Evolutionary conservation across 2,113 vertebrate genomes (phyloP), one percentile per base, ranked within the genome.

Genomic region (Dasyornis broadbenti): DNA sequence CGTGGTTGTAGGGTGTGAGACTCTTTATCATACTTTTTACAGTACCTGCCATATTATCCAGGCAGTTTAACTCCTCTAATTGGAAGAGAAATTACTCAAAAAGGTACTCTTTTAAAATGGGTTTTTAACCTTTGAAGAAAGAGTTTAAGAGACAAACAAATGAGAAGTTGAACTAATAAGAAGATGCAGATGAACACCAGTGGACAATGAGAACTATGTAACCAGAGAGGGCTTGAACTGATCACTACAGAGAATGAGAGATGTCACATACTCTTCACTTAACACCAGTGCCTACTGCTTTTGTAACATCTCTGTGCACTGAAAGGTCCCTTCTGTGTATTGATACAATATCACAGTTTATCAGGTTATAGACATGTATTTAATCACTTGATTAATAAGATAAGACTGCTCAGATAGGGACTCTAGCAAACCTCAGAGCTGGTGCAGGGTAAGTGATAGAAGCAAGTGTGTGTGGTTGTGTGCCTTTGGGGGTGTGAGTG

Each of bases 401-500:
- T 39, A 39, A 78, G 23, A 53, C 33, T 82, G 30, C 40, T 63
- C 15, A 61, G 16, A 49, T 30, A 23, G 11, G 7, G 6, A 8
- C 10, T 57, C 47, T 57, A 35, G 14, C 35, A 70, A 75, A 28
- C 31, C 86, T 26, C 63, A 71, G 66, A 69, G 45, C 26, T 82
- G 33, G 47, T 47, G 23, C 8, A 60, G 50, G 8, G 2, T 27
- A 54, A 64, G 21, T 22, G 9, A 37, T 23, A 54, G 21, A 68
- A 92, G 28, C 5, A 70, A n/a, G 10, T 10, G 7, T 12, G 27
- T 39, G 27, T 23, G 9, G 6, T 15, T 65, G 8, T 42, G 22
- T 24, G 22, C 7, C 7, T 52, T 31, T 35, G 12, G 11, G 15
- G 2, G 3, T 6, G 20, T 15, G 7, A 17, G 6, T 1, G 2